Percentiles rank a stretch among this genome's conserved stretches.
These are phyloP conservation scores for Sphaerophoria taeniata DNA, from an alignment of 2,888 invertebrate genomes.

Conservation along the genomic window DNA sequence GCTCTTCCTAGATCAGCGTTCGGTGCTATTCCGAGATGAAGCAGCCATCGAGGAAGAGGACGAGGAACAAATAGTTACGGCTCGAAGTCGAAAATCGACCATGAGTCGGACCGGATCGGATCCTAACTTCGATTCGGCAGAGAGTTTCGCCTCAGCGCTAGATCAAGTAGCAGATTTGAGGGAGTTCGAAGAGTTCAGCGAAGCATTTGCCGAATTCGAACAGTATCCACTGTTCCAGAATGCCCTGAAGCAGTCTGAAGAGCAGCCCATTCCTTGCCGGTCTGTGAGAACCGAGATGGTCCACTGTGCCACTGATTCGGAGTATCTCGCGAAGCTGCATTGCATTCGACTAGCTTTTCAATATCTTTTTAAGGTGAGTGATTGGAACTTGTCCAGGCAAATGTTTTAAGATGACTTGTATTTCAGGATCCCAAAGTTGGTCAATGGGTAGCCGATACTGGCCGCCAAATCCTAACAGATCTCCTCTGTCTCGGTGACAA, in stretches of 20 bases:
- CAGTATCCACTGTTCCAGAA: constrained; percentile 92
- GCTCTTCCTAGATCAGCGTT: constrained; percentile 93
- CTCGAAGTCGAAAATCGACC: constrained; percentile 78
- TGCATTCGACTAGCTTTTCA: constrained; percentile 95
- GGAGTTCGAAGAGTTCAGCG: constrained; percentile 94
- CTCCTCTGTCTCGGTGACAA: constrained; percentile 94
- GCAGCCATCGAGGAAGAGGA: constrained; percentile 85
- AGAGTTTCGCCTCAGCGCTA: constrained; percentile 98
- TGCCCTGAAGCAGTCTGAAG: constrained; percentile 92
- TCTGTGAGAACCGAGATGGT: constrained; percentile 93
- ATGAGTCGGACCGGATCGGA: constrained; percentile 82
- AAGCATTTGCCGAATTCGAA: constrained; percentile 90
- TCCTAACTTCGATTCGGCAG: constrained; percentile 92
- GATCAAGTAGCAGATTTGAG: constrained; percentile 95
- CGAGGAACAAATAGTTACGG: constrained; percentile 76
- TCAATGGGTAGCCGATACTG: constrained; percentile 94
- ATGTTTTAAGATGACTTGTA: not conserved
- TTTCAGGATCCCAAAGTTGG: constrained; percentile 85
- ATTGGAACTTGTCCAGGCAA: not conserved
- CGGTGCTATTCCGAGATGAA: constrained; percentile 92
- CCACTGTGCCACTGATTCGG: constrained; percentile 94
- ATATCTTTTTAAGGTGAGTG: constrained; percentile 86
- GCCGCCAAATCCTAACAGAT: constrained; percentile 94
- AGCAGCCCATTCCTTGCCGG: constrained; percentile 83
- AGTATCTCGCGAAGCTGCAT: constrained; percentile 97